Base-by-base conservation (phyloP, 2,888 invertebrate species). In the Clepsis dumicolana region DNA sequence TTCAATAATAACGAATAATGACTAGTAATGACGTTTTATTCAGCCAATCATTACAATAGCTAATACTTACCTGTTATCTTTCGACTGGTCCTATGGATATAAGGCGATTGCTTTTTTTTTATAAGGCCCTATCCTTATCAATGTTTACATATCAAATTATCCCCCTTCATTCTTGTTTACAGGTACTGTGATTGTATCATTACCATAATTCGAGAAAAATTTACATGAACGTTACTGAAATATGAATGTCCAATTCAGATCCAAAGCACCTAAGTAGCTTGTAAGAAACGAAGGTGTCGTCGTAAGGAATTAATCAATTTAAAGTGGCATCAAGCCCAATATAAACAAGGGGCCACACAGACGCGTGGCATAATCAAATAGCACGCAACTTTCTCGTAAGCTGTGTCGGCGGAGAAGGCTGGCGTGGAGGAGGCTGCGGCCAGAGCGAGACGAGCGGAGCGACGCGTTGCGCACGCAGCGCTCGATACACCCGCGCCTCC, bases 321-420 rank as follows among this genome's bases (percentile, higher is more conserved):
- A 89, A 91, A 91, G 87, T 87, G 86, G 85, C 86, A 89, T 88
- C 86, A 85, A 86, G 87, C 85, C 86, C 89, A 90, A 91, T 90
- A 90, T 91, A 92, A 92, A 93, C 92, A 93, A 91, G 82, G 81
- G 84, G 77, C 78, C 89, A 89, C 90, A 89, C 88, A 87, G 82
- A 84, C 86, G 87, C 89, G 80, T 85, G 80, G 76, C 81, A 81
- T 88, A 85, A 89, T 90, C 87, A 90, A 89, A 90, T 82, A 85
- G 81, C 88, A 91, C 91, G 91, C 91, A 90, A 85, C 80, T 77
- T 81, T 73, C 73, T 57, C 71, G 80, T 78, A 87, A 86, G 85
- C 87, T 85, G 84, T 82, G 82, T 79, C 80, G 82, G 41, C 59
- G 27, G 70, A 73, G 73, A 81, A 80, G 76, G 75, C 74, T 75